Percentiles rank a stretch among this genome's conserved stretches.
Evolutionary conservation across 2,888 invertebrate species (phyloP).

Genomic region (Diachrysia chrysitis): DNA sequence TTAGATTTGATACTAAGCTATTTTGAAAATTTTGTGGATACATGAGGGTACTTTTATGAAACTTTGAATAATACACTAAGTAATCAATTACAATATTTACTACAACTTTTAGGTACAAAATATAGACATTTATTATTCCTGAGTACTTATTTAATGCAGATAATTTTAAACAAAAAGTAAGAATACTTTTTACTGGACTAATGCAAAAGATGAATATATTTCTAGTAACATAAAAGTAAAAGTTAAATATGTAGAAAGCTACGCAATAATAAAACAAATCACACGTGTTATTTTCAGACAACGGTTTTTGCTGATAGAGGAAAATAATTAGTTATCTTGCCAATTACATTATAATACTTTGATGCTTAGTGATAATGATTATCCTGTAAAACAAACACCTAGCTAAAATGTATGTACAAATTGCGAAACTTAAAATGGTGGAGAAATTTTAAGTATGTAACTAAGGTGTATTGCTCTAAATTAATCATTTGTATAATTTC

Average conservation of each 20-base stretch:
- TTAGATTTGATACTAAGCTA: neutral
- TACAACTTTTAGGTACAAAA: too few relatives aligned
- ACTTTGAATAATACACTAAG: neutral
- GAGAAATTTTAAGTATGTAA: constrained; percentile 40
- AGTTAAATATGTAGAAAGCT: constrained; percentile 1
- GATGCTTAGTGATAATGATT: neutral
- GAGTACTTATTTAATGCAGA: too few relatives aligned
- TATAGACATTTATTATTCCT: too few relatives aligned
- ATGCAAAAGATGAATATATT: neutral
- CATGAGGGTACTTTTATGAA: neutral
- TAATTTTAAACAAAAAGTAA: neutral
- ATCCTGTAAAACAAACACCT: constrained; percentile 9
- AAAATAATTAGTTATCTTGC: neutral
- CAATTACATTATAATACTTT: neutral
- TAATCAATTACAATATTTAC: neutral
- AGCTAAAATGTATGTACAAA: constrained; percentile 25
- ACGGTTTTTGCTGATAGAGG: neutral
- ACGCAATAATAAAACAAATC: constrained; percentile 34
- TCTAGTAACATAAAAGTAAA: neutral
- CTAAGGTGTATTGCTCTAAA: constrained; percentile 17
- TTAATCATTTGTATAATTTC: too few relatives aligned
- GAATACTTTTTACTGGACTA: neutral
- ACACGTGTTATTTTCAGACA: constrained; percentile 43
- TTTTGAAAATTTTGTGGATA: neutral
- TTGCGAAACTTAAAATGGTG: constrained; percentile 70